These are phyloP conservation scores for Gopherus evgoodei DNA, from an alignment of 2,113 vertebrate genomes.

Conservation along the genomic window DNA sequence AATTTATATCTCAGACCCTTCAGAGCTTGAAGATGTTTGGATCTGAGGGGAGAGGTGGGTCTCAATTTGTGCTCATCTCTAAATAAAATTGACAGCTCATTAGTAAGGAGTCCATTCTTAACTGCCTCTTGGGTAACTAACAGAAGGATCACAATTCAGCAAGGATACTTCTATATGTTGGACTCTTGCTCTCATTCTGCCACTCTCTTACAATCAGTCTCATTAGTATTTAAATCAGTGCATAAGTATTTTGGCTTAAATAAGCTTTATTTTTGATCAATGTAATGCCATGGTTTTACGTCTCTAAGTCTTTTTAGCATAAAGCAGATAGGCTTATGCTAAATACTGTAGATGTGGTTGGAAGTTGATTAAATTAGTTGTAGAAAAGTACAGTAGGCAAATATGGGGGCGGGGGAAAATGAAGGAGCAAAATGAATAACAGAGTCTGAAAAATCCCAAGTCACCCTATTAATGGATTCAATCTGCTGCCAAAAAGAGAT, in stretches of 20 bases:
- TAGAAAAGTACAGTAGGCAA: conserved; percentile 1
- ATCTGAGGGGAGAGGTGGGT: no score
- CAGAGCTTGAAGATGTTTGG: background rate
- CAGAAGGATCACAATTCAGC: background rate
- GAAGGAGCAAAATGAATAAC: background rate
- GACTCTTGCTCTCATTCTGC: conserved; percentile 47
- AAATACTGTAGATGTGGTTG: conserved; percentile 31
- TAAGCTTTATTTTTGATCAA: conserved; percentile 76
- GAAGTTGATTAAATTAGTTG: conserved; percentile 64
- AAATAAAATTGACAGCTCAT: background rate
- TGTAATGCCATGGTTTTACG: conserved; percentile 67
- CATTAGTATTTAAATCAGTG: conserved; percentile 58
- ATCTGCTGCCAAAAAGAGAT: background rate
- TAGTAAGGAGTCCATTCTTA: background rate
- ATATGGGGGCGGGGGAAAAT: background rate
- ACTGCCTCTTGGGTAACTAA: background rate
- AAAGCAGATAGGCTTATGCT: conserved; percentile 58
- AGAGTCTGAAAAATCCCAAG: background rate
- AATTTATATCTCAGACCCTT: background rate
- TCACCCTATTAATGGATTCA: conserved; percentile 27
- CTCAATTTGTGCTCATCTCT: background rate
- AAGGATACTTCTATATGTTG: background rate
- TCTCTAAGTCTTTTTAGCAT: conserved; percentile 61
- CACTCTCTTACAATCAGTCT: background rate
- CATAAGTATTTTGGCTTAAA: conserved; percentile 74